Conservation (phyloP, 2,888 invertebrate genomes). For the Gari tellinella region DNA sequence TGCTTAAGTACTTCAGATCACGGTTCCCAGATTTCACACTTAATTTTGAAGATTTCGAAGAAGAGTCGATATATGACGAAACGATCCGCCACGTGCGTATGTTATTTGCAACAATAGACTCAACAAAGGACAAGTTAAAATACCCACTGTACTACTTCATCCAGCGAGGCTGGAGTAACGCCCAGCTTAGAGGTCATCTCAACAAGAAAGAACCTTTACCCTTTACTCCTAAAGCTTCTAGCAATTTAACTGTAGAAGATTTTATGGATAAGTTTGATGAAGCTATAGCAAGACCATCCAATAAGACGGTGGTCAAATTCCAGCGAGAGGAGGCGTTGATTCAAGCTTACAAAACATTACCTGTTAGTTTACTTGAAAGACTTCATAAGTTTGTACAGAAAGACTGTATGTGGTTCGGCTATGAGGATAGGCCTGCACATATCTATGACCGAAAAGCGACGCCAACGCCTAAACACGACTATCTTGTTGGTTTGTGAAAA, state of each 20-base stretch:
- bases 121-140: constrained; percentile 50
- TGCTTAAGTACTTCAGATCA: constrained; percentile 52
- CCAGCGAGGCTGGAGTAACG: constrained; percentile 63
- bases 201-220: constrained; percentile 60
- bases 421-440: constrained; percentile 50
- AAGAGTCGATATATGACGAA: constrained; percentile 56
- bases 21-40: constrained; percentile 52
- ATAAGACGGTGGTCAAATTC: constrained; percentile 38
- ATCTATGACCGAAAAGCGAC: constrained; percentile 42
- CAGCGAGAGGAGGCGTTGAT: constrained; percentile 66
- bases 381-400: constrained; percentile 54
- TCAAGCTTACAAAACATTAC: constrained; percentile 63
- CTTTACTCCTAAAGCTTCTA: constrained; percentile 32
- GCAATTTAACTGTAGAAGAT: constrained; percentile 24
- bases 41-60: constrained; percentile 62
- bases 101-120: constrained; percentile 46
- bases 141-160: constrained; percentile 59
- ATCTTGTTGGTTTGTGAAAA: constrained; percentile 16
- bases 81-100: constrained; percentile 17
- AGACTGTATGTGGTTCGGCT: constrained; percentile 72
- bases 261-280: constrained; percentile 46
- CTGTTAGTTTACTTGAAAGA: constrained; percentile 52
- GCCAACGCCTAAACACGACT: constrained; percentile 1
- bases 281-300: constrained; percentile 24
- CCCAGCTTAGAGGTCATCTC: constrained; percentile 71